Base-by-base conservation (phyloP, 2,113 vertebrate species). In the Brachypodius melanocephalos region DNA sequence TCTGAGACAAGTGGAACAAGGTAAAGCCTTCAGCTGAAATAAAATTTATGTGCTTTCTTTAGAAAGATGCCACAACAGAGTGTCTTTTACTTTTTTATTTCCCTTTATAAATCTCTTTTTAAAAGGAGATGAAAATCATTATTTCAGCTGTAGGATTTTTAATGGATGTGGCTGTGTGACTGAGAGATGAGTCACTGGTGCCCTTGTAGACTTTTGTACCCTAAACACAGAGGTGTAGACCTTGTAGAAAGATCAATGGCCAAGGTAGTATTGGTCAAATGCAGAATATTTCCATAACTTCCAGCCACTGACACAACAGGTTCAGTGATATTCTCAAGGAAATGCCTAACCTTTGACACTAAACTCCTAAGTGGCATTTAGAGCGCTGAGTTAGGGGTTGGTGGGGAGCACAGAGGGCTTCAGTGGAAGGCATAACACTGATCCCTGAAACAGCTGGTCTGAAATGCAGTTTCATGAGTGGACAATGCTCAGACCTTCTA, bases 111-210 rank as follows among this genome's bases (percentile, higher is more conserved):
- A 73, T 63, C 10, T 68, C 13, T 51, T 34, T 71, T 76, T 18
- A 61, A 69, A 52, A 17, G 14, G 38, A 68, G 20, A 34, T 31
- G 8, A 83, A 90, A 94, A 76, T 28, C 24, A 31, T 20, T 49
- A 36, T 65, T 93, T 86, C 28, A n/a, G 15, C 14, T 65, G 63
- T 42, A 57, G 17, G n/a, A 66, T 76, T 83, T 94, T 86, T 77
- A 68, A 57, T 87, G 59, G 36, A 19, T 57, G 3, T 48, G 5
- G 2, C 25, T 68, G n/a, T 22, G 9, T 61, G 45, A 51, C 36
- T 59, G 57, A 34, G 45, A 59, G 36, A 13, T 31, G 45, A 28
- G 26, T 65, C 32, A 54, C 32, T 20, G 4, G 7, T 69, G 21
- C 36, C 45, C 61, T 14, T 65, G 49, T n/a, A 48, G 40, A 66